phyloP scores from a whole-genome alignment of 1,140 invertebrate species.

The Cydia splendana region DNA sequence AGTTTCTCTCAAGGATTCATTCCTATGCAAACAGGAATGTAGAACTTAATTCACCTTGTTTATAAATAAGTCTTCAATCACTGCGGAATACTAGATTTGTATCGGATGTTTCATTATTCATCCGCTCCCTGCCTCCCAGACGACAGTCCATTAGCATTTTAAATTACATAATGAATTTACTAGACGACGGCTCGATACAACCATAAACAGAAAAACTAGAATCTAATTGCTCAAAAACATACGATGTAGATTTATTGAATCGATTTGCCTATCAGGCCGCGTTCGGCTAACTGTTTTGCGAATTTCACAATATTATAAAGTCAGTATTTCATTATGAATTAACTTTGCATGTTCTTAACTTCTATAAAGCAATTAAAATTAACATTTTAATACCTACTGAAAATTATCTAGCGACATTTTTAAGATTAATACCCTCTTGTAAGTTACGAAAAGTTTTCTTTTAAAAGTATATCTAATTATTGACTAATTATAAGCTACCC shows the following conservation, averaged over 20 bases:
- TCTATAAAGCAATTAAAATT: neutral
- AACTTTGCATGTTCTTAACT: neutral
- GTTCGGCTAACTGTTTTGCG: neutral
- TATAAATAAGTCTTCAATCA: constrained; percentile 42
- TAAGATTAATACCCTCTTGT: neutral
- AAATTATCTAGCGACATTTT: too few species aligned
- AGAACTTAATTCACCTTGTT: constrained; percentile 31
- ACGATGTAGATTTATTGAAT: constrained; percentile 22
- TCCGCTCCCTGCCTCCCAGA: constrained; percentile 49
- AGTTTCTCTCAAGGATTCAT: constrained; percentile 10
- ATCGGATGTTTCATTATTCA: constrained; percentile 66
- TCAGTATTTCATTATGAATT: neutral
- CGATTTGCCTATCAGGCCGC: constrained; percentile 19
- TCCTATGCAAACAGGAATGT: constrained; percentile 7
- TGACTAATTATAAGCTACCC: neutral
- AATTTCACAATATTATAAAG: neutral
- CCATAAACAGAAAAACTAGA: constrained; percentile 22
- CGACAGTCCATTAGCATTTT: constrained; percentile 65
- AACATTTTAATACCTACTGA: neutral
- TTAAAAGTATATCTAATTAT: neutral
- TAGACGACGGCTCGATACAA: constrained; percentile 38
- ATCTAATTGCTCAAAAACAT: constrained; percentile 25
- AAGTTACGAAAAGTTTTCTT: neutral
- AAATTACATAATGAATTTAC: constrained; percentile 69
- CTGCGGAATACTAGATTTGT: constrained; percentile 47